Percentiles rank a stretch among this genome's conserved stretches.
These are phyloP conservation scores for Mesoligia furuncula DNA, from an alignment of 2,888 invertebrate genomes.

Conservation along the genomic window DNA sequence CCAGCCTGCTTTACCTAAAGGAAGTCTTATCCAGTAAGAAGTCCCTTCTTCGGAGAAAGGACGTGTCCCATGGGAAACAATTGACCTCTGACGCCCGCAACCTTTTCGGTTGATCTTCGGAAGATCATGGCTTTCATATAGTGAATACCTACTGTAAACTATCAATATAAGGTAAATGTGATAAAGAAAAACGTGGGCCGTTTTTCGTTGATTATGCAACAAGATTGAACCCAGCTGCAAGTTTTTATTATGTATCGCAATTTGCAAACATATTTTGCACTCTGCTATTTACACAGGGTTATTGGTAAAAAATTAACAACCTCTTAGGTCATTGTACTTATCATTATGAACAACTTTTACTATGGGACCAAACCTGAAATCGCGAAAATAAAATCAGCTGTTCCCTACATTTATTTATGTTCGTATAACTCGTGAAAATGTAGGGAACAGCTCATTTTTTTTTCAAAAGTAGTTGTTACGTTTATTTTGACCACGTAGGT, in stretches of 20 bases:
- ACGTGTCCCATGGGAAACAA: conserved; percentile 21
- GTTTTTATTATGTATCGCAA: background rate
- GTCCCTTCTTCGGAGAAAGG: conserved; percentile 8
- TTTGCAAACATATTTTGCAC: background rate
- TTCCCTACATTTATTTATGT: too few relatives aligned
- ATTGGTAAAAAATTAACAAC: too few relatives aligned
- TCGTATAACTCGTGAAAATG: too few relatives aligned
- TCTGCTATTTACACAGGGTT: too few relatives aligned
- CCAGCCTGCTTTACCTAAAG: conserved; percentile 6
- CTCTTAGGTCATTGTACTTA: too few relatives aligned
- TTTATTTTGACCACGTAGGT: too few relatives aligned
- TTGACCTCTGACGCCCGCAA: conserved; percentile 19
- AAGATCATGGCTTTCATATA: conserved; percentile 6
- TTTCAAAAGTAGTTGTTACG: too few relatives aligned
- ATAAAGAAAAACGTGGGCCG: background rate
- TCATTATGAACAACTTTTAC: too few relatives aligned
- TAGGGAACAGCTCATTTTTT: too few relatives aligned
- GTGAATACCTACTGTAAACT: background rate
- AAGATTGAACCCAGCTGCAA: background rate
- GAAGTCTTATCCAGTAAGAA: conserved; percentile 27
- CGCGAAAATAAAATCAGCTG: too few relatives aligned
- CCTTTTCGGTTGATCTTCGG: conserved; percentile 19
- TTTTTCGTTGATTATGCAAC: conserved; percentile 7
- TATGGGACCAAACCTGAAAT: too few relatives aligned
- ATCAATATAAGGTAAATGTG: background rate